phyloP scores from a whole-genome alignment of 1,140 invertebrate genomes.

The Thrips palmi region DNA sequence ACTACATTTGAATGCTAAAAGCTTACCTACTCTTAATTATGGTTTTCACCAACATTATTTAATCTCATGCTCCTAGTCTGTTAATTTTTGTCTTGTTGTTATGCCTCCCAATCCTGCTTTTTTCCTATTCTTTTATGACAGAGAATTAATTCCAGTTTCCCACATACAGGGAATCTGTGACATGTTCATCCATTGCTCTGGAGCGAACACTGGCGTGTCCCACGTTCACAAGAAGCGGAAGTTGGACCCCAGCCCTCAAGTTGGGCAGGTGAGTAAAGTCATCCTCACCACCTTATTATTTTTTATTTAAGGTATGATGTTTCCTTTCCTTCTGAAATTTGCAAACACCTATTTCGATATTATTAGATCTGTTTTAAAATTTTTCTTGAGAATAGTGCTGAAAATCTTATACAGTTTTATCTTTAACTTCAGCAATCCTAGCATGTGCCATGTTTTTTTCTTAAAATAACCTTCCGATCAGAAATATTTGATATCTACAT shows the following conservation, averaged over 20 bases:
- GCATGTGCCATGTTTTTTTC: conserved; percentile 7
- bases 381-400: too few species aligned
- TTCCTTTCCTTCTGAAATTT: conserved; percentile 1
- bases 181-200: conserved; percentile 51
- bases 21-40: too few species aligned
- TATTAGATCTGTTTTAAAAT: conserved; percentile 3
- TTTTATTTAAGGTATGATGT: conserved; percentile 7
- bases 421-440: conserved; percentile 1
- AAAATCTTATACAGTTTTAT: conserved; percentile 4
- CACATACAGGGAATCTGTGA: conserved; percentile 48
- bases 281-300: background rate
- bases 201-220: conserved; percentile 31
- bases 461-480: too few species aligned
- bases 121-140: too few species aligned
- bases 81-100: too few species aligned
- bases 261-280: conserved; percentile 19
- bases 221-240: conserved; percentile 35
- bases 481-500: too few species aligned
- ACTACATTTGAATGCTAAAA: too few species aligned
- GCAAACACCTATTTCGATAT: conserved; percentile 6
- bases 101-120: too few species aligned
- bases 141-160: too few species aligned
- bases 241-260: conserved; percentile 29
- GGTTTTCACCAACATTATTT: too few species aligned
- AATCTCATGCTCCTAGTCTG: too few species aligned